These are phyloP conservation scores for Colletes gigas DNA, from an alignment of 1,140 invertebrate species.

Conservation along the genomic window DNA sequence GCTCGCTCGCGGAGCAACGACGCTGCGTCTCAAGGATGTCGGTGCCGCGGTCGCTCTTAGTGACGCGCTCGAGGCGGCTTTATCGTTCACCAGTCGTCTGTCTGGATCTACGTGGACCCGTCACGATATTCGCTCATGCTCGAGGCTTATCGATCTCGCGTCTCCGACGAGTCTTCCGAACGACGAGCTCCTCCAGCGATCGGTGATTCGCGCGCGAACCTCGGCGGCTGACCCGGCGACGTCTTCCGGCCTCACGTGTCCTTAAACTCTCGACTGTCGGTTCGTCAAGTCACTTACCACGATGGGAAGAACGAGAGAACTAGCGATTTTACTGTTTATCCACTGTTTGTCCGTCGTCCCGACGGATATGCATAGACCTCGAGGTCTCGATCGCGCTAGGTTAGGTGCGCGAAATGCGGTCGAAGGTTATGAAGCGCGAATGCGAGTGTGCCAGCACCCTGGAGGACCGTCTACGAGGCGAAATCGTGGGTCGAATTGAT, in stretches of 20 bases:
- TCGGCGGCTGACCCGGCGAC: no score
- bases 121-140: neutral
- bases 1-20: neutral
- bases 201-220: no score
- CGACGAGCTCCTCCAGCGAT: no score
- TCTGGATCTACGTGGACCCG: neutral
- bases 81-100: neutral
- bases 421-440: slow-evolving; percentile 54
- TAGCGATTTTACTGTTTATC: neutral
- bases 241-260: no score
- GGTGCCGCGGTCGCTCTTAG: neutral
- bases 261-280: neutral
- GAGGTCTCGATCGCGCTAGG: neutral
- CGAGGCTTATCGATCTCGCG: neutral
- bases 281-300: no score
- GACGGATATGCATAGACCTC: no score
- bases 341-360: neutral
- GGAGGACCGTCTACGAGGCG: slow-evolving; percentile 71
- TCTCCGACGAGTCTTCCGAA: no score
- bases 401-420: slow-evolving; percentile 42
- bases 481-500: slow-evolving; percentile 75
- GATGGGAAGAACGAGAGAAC: no score
- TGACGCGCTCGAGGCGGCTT: slow-evolving; percentile 13
- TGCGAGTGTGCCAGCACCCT: slow-evolving; percentile 61
- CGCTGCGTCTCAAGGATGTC: slow-evolving; percentile 34